phyloP scores from a whole-genome alignment of 2,888 invertebrate species.

The Ennomos erosarius region DNA sequence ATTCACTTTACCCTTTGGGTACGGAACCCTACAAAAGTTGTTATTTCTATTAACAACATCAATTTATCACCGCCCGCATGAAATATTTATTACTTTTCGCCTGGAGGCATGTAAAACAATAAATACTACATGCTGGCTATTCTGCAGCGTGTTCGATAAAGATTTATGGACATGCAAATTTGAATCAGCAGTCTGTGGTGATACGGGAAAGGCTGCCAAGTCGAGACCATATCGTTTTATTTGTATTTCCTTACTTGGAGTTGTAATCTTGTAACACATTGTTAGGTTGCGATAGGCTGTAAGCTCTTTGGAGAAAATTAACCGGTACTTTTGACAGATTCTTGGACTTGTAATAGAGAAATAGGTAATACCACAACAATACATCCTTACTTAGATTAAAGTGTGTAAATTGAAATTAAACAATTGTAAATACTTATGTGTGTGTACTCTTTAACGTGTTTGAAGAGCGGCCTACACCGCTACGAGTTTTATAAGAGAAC shows the following conservation, averaged over 20 bases:
- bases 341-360: too few relatives aligned
- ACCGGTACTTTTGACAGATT: too few relatives aligned
- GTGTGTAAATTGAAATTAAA: too few relatives aligned
- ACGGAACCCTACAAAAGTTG: too few relatives aligned
- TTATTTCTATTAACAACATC: conserved; percentile 33
- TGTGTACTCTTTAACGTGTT: too few relatives aligned
- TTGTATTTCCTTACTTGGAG: conserved; percentile 24
- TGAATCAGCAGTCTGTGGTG: conserved; percentile 50
- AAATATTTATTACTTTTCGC: conserved; percentile 46
- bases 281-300: too few relatives aligned
- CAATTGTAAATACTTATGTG: too few relatives aligned
- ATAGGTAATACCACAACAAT: too few relatives aligned
- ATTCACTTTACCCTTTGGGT: too few relatives aligned
- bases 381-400: too few relatives aligned
- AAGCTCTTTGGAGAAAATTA: too few relatives aligned
- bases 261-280: conserved; percentile 6
- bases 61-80: conserved; percentile 42
- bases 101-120: conserved; percentile 48
- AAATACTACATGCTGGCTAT: conserved; percentile 45
- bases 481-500: background rate
- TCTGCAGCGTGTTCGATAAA: conserved; percentile 58
- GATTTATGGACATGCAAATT: conserved; percentile 72
- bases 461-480: conserved; percentile 6
- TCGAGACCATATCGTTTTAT: conserved; percentile 31
- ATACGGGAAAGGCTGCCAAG: conserved; percentile 45